These are phyloP conservation scores for Fringilla coelebs DNA, from an alignment of 2,797 vertebrate species.

Conservation along the genomic window DNA sequence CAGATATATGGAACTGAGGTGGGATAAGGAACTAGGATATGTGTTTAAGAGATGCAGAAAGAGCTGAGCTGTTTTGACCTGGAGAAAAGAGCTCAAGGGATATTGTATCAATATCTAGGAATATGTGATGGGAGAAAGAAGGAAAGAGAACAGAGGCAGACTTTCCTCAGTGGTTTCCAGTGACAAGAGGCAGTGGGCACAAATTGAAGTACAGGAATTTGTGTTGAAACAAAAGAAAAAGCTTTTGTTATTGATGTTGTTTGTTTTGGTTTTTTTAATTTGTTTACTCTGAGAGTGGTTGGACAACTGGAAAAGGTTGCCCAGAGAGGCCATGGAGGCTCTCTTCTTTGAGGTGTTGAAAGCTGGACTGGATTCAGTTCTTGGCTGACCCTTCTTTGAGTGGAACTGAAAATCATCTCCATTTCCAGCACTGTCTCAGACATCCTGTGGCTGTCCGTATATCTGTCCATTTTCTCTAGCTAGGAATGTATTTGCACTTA, in stretches of 20 bases:
- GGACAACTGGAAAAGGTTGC: neutral
- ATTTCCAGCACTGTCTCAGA: neutral
- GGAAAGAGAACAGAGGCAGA: neutral
- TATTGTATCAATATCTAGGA: neutral
- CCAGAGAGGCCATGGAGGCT: neutral
- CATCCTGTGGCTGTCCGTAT: neutral
- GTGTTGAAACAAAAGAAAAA: neutral
- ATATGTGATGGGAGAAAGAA: neutral
- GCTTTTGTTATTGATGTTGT: neutral
- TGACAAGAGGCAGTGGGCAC: neutral
- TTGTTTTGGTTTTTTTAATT: neutral
- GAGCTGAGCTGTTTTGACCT: neutral
- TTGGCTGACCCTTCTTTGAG: neutral
- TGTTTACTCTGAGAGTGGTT: neutral
- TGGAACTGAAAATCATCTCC: neutral
- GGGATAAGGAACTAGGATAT: neutral
- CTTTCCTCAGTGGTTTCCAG: neutral
- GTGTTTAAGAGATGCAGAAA: neutral
- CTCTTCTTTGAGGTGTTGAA: neutral
- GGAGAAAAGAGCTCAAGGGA: neutral
- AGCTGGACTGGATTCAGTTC: neutral
- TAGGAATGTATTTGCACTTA: neutral
- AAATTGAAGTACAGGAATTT: neutral
- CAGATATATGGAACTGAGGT: neutral
- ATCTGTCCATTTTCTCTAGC: neutral